phyloP scores from a whole-genome alignment of 1,140 invertebrate genomes.

The Drosophila ercepeae region DNA sequence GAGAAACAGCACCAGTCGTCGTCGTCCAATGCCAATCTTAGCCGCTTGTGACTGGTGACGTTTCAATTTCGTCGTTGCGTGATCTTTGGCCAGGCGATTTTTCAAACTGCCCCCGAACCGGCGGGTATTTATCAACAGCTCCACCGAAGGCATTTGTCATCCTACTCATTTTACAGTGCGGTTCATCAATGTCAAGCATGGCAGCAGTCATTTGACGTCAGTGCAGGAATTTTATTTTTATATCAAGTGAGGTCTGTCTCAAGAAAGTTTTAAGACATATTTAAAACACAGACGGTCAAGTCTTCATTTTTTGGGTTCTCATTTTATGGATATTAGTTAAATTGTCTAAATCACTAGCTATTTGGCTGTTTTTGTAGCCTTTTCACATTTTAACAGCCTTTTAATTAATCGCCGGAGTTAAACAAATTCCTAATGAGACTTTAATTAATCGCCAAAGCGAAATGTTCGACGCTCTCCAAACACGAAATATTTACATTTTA shows the following conservation, averaged over 20 bases:
- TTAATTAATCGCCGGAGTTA: constrained; percentile 65
- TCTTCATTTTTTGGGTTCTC: background rate
- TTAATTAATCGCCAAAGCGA: constrained; percentile 74
- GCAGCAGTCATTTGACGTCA: background rate
- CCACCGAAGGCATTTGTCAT: constrained; percentile 48
- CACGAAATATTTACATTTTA: constrained; percentile 57
- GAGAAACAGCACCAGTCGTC: constrained; percentile 28
- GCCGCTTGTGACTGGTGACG: constrained; percentile 54
- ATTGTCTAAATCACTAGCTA: constrained; percentile 7
- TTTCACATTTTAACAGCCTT: constrained; percentile 58
- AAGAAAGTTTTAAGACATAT: background rate
- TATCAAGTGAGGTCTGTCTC: background rate
- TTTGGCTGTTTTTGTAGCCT: constrained; percentile 23
- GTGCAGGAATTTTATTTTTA: background rate
- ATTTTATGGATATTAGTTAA: constrained; percentile 7
- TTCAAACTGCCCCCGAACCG: constrained; percentile 35
- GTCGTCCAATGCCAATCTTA: constrained; percentile 19
- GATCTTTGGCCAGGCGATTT: constrained; percentile 52
- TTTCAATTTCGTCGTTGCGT: constrained; percentile 66
- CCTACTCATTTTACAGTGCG: background rate
- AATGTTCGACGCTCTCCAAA: constrained; percentile 30
- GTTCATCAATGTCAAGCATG: background rate
- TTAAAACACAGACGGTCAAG: background rate
- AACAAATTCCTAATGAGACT: constrained; percentile 80
- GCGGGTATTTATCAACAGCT: constrained; percentile 40